These are phyloP conservation scores for Protaetia brevitarsis DNA, from an alignment of 1,140 invertebrate genomes.

Conservation along the genomic window DNA sequence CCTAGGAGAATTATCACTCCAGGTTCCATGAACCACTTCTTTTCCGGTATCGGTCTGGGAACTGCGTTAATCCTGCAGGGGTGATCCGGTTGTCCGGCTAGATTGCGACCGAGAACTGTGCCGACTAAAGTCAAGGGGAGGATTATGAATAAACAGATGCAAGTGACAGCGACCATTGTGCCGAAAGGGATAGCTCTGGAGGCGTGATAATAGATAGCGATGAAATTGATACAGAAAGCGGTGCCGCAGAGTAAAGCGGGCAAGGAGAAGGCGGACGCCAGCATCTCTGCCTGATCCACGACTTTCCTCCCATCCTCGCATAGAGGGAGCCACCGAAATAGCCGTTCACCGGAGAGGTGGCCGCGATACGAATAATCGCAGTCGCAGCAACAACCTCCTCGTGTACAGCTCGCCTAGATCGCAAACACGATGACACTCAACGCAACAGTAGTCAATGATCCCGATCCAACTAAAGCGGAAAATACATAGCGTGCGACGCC, in stretches of 20 bases:
- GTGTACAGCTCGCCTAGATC: conserved; percentile 98
- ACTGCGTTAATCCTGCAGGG: conserved; percentile 98
- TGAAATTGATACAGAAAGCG: conserved; percentile 98
- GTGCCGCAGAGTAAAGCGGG: conserved; percentile 92
- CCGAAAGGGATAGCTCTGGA: conserved; percentile 97
- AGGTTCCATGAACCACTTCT: conserved; percentile 99
- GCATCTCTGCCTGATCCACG: conserved; percentile 99
- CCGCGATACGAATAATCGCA: conserved; percentile 95
- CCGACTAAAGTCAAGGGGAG: conserved; percentile 94
- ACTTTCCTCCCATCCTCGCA: conserved; percentile 88
- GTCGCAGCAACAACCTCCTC: conserved; percentile 92
- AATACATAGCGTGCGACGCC: conserved; percentile 88
- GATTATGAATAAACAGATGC: conserved; percentile 97
- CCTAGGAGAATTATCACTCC: conserved; percentile 91
- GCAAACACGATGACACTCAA: conserved; percentile 93
- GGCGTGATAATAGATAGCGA: conserved; percentile 99
- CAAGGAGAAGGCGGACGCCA: conserved; percentile 90
- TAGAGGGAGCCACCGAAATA: conserved; percentile 97
- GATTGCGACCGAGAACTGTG: conserved; percentile 90
- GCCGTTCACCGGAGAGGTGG: conserved; percentile 95
- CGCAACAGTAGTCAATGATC: conserved; percentile 88
- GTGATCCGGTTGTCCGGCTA: conserved; percentile 94
- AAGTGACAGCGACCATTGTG: conserved; percentile 97
- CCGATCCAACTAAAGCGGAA: conserved; percentile 91
- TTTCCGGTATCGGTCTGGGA: conserved; percentile 97